Conservation (phyloP, 2,888 invertebrate species). For the Alitta virens region DNA sequence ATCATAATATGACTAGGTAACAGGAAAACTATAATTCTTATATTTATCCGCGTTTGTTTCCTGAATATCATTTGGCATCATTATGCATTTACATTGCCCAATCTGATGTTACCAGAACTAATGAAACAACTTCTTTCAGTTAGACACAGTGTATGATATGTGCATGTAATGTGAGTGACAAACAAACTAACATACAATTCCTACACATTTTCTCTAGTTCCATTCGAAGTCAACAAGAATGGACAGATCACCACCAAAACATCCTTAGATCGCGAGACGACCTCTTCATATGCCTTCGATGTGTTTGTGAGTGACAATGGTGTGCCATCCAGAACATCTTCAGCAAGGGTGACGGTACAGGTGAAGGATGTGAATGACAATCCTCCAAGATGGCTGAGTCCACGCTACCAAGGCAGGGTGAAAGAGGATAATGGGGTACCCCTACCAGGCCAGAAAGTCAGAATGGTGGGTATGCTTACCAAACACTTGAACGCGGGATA, state of each 20-base stretch:
- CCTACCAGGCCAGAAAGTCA: conserved; percentile 17
- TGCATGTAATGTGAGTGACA: no score
- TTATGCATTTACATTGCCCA: no score
- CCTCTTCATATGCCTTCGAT: conserved; percentile 12
- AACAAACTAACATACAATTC: no score
- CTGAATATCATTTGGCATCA: no score
- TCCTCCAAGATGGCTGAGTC: conserved; percentile 21
- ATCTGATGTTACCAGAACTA: no score
- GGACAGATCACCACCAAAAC: conserved; percentile 4
- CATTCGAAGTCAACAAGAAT: conserved; percentile 1
- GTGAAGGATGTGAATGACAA: conserved; percentile 30
- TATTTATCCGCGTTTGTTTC: no score
- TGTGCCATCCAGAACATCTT: conserved; percentile 23
- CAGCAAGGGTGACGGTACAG: conserved; percentile 17
- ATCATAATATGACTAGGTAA: no score
- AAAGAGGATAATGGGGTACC: conserved; percentile 24
- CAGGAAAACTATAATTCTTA: no score
- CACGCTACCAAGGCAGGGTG: conserved; percentile 22
- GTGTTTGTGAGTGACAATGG: conserved; percentile 29
- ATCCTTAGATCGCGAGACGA: conserved; percentile 25
- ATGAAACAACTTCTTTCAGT: no score
- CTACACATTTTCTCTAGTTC: conserved; percentile 5
- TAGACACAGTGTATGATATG: no score
- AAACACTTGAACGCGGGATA: no score
- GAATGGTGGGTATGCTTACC: conserved; percentile 19